Percentiles rank a stretch among this genome's conserved stretches.
These are phyloP conservation scores for Tychaedon coryphoeus DNA, from an alignment of 2,113 vertebrate species.

Conservation along the genomic window DNA sequence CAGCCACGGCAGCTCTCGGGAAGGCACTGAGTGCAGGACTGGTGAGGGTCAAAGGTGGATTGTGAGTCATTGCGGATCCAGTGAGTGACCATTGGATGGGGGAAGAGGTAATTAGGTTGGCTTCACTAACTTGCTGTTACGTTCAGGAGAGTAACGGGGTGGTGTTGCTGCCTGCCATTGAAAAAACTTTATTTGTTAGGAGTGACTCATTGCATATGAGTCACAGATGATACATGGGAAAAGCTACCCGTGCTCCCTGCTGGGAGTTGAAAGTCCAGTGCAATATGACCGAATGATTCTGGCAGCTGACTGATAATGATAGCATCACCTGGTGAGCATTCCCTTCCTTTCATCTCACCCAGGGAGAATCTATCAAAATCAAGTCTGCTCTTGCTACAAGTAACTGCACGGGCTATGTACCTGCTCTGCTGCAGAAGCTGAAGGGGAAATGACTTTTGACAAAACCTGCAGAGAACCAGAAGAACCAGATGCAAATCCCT, in stretches of 20 bases:
- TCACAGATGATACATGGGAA: neutral
- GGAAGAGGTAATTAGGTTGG: neutral
- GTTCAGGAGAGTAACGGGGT: neutral
- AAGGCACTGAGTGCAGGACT: neutral
- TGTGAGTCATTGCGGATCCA: slow-evolving; percentile 44
- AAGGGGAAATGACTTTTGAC: neutral
- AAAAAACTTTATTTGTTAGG: neutral
- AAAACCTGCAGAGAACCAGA: neutral
- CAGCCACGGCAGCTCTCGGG: neutral
- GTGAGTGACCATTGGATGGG: neutral
- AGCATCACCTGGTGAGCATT: neutral
- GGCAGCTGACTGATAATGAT: neutral
- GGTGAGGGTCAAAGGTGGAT: slow-evolving; percentile 12
- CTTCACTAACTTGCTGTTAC: neutral
- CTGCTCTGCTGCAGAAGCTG: neutral
- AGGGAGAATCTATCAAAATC: neutral
- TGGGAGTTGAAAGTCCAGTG: neutral
- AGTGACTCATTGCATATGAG: neutral
- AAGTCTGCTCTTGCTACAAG: neutral
- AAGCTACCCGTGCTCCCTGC: neutral
- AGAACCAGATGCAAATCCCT: neutral
- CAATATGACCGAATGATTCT: neutral
- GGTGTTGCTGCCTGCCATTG: neutral
- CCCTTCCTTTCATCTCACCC: neutral
- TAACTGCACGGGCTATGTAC: neutral